These are phyloP conservation scores for Mimas tiliae DNA, from an alignment of 2,888 invertebrate species.

Conservation along the genomic window DNA sequence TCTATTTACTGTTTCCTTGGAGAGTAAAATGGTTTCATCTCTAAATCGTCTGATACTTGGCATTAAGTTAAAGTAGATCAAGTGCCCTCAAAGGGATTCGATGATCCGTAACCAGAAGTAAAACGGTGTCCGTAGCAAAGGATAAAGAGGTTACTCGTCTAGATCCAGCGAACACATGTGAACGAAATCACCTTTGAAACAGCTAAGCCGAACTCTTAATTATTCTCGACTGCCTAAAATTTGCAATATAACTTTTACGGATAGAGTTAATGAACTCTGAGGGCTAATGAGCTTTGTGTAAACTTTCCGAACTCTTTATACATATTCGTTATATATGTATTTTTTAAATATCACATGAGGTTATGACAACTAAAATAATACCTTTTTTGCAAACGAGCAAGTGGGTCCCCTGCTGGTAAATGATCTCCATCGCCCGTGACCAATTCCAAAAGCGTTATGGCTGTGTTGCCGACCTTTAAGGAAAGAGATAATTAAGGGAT, in stretches of 20 bases:
- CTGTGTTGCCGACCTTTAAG: no score
- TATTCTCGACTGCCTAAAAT: slow-evolving; percentile 58
- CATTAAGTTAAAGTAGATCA: slow-evolving; percentile 44
- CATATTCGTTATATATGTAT: neutral
- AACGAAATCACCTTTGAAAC: slow-evolving; percentile 56
- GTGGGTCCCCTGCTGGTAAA: no score
- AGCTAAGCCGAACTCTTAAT: slow-evolving; percentile 62
- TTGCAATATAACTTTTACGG: slow-evolving; percentile 48
- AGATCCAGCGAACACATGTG: slow-evolving; percentile 45
- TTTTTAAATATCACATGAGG: neutral
- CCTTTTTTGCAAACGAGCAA: no score
- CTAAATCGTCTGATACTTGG: slow-evolving; percentile 26
- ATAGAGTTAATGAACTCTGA: slow-evolving; percentile 56
- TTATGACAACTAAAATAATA: neutral
- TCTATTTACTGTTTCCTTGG: neutral
- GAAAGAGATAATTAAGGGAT: no score
- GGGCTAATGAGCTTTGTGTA: slow-evolving; percentile 56
- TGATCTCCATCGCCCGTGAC: no score
- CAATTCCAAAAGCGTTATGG: no score
- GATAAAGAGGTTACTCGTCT: slow-evolving; percentile 47
- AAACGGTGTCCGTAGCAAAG: slow-evolving; percentile 37
- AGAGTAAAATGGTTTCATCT: slow-evolving; percentile 2
- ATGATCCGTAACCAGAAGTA: slow-evolving; percentile 45
- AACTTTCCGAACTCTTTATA: slow-evolving; percentile 34
- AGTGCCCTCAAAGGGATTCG: slow-evolving; percentile 44